Base-by-base conservation (phyloP, 1,140 invertebrate genomes). In the Dufourea novaeangliae region DNA sequence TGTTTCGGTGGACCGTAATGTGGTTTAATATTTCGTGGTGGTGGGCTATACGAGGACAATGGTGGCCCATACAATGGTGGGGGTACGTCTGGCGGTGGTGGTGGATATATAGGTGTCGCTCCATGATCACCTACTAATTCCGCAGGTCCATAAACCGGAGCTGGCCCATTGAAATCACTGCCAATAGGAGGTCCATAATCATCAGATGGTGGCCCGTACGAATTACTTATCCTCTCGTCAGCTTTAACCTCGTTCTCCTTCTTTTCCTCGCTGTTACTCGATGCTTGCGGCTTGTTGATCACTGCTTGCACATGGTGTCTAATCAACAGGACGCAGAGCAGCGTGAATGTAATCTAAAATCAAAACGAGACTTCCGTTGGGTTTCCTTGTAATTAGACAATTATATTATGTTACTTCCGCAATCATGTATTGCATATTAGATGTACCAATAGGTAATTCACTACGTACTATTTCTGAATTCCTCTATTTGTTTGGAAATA, bases 1-100 rank as follows among this genome's bases (percentile, higher is more conserved):
- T 87, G 87, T 71, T 92, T 90, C 0, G 92, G 91, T 27, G 93
- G 91, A 0, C 90, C 92, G 75, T 93, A 93, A 70, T 88, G 88
- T 17, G 91, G 90, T 22, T 92, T 92, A 4, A 91, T 88, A 67
- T 74, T 80, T 1, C 80, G 85, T 22, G 90, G 88, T 22, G 90
- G 88, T 11, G 90, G 88, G 1, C 91, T 90, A 20, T 92, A 91
- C 0, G 91, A 88, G 27, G 89, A 83, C 54, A 88, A 84, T 63
- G 92, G 92, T 14, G 88, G 86, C 56, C 89, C 88, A 6, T 84
- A 91, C 69, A 89, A 86, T 37, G 92, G 91, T 32, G 90, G 88
- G 22, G 91, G 92, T 25, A 92, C 87, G 57, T 91, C 86, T 32
- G 89, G 85, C 22, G 90, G 89, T 12, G 90, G 91, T 4, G 92